Percentiles rank a stretch among this genome's conserved stretches.
Evolutionary conservation across 2,888 invertebrate genomes (phyloP).

Genomic region (Euplagia quadripunctaria): DNA sequence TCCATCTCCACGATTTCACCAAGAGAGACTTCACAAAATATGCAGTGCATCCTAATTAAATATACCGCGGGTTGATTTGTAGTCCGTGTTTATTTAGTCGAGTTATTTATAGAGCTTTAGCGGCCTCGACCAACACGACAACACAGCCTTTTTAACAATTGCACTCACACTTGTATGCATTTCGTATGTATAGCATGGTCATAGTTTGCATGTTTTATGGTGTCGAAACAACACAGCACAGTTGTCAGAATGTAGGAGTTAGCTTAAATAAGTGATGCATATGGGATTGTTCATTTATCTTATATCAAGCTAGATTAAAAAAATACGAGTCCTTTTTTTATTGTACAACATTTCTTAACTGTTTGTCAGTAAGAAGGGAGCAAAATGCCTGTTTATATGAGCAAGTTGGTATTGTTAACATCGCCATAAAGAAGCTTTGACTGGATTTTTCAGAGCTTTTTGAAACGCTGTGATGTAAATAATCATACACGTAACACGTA

Average conservation of each 20-base stretch:
- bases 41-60: constrained; percentile 60
- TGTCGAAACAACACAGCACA: background rate
- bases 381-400: background rate
- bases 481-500: background rate
- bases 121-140: constrained; percentile 39
- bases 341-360: background rate
- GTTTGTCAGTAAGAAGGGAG: background rate
- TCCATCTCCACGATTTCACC: background rate
- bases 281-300: background rate
- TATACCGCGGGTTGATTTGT: constrained; percentile 60
- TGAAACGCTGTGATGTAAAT: background rate
- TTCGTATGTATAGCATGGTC: background rate
- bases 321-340: background rate
- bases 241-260: constrained; percentile 8
- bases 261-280: background rate
- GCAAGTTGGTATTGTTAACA: too few relatives aligned
- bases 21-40: constrained; percentile 15
- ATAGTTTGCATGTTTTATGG: constrained; percentile 13
- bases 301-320: background rate
- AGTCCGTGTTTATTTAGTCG: constrained; percentile 55
- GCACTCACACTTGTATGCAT: constrained; percentile 24
- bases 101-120: constrained; percentile 63
- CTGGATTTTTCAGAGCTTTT: background rate
- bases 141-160: constrained; percentile 49
- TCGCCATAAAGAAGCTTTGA: background rate